A percentile compares a stretch with the other conserved stretches of the same genome.
These are phyloP conservation scores for Osmerus eperlanus DNA, from an alignment of 2,113 vertebrate species.

Conservation along the genomic window DNA sequence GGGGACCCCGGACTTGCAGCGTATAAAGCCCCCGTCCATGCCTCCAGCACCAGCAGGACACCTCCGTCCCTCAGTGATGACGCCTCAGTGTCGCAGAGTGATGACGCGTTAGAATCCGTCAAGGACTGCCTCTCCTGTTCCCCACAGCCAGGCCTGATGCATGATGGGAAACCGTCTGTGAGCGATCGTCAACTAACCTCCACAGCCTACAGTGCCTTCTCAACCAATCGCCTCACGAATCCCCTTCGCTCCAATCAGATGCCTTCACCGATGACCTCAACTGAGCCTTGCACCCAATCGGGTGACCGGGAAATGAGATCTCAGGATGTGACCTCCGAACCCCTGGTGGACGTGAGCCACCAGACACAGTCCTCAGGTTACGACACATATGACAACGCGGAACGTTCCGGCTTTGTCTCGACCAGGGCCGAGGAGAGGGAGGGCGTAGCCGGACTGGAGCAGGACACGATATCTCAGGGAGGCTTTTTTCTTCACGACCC, in stretches of 20 bases:
- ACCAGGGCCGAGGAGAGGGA: slow-evolving; percentile 3
- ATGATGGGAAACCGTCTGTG: slow-evolving; percentile 6
- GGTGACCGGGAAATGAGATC: too few relatives aligned
- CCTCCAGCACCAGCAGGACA: neutral
- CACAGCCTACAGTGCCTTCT: slow-evolving; percentile 40
- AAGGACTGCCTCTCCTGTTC: slow-evolving; percentile 12
- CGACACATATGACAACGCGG: slow-evolving; percentile 45
- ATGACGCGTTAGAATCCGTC: slow-evolving; percentile 5
- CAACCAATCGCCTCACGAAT: slow-evolving; percentile 21
- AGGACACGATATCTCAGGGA: neutral
- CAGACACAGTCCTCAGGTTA: slow-evolving; percentile 59
- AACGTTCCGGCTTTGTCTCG: slow-evolving; percentile 30
- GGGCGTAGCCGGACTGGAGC: slow-evolving; percentile 7
- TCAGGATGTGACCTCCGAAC: neutral
- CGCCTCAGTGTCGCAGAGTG: slow-evolving; percentile 7
- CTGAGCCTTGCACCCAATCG: too few relatives aligned
- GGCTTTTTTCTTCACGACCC: slow-evolving; percentile 47
- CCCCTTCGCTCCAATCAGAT: slow-evolving; percentile 9
- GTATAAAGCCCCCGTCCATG: slow-evolving; percentile 16
- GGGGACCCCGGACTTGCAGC: slow-evolving; percentile 29
- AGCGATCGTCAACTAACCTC: slow-evolving; percentile 40
- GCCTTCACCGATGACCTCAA: too few relatives aligned
- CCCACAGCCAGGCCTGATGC: neutral
- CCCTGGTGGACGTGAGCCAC: slow-evolving; percentile 26
- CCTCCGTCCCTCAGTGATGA: neutral